These are phyloP conservation scores for Coleophora deauratella DNA, from an alignment of 2,888 invertebrate species.

Conservation along the genomic window DNA sequence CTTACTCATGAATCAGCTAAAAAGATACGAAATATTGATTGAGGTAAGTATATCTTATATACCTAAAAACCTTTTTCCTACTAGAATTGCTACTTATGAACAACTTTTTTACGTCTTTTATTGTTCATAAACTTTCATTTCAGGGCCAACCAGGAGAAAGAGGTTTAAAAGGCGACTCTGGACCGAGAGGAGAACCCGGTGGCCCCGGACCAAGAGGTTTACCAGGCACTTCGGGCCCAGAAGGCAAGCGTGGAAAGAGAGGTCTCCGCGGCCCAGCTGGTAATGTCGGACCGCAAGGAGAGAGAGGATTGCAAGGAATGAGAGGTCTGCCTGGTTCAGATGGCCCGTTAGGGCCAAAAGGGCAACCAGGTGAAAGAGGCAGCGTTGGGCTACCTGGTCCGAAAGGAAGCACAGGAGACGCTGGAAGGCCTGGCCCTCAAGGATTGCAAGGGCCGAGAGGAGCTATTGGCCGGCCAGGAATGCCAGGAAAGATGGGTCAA, in stretches of 20 bases:
- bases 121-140: slow-evolving; percentile 5
- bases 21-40: too few relatives aligned
- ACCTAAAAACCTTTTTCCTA: too few relatives aligned
- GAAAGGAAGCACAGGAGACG: slow-evolving; percentile 77
- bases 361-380: slow-evolving; percentile 82
- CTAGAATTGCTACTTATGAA: too few relatives aligned
- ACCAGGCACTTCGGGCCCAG: slow-evolving; percentile 82
- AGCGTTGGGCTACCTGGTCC: slow-evolving; percentile 59
- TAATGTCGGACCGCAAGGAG: slow-evolving; percentile 81
- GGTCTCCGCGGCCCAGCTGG: slow-evolving; percentile 86
- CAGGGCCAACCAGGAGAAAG: slow-evolving; percentile 85
- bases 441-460: slow-evolving; percentile 79
- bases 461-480: slow-evolving; percentile 79
- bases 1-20: too few relatives aligned
- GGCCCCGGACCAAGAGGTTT: slow-evolving; percentile 82
- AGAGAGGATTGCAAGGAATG: slow-evolving; percentile 78
- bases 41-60: too few relatives aligned
- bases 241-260: slow-evolving; percentile 87
- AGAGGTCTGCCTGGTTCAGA: slow-evolving; percentile 84
- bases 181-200: slow-evolving; percentile 84
- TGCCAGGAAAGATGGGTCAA: slow-evolving; percentile 79
- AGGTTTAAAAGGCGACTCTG: slow-evolving; percentile 85
- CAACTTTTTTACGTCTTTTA: too few relatives aligned
- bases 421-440: slow-evolving; percentile 78
- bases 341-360: slow-evolving; percentile 84